Evolutionary conservation across 1,140 invertebrate species (phyloP).

Genomic region (Psix sp.): DNA sequence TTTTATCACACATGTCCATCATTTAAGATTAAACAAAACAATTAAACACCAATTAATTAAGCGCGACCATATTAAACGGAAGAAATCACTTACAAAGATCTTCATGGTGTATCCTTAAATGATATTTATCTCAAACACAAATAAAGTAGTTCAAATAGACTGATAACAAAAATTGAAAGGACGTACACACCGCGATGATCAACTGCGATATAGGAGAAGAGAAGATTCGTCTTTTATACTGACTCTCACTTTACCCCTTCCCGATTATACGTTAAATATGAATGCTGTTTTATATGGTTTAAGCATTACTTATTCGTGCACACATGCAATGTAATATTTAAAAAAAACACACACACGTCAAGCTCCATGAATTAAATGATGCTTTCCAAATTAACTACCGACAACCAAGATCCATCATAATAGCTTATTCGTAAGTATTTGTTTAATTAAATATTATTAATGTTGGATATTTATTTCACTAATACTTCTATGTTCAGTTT

Average conservation of each 20-base stretch:
- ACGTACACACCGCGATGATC: slow-evolving; percentile 64
- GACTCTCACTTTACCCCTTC: slow-evolving; percentile 75
- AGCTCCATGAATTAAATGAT: slow-evolving; percentile 35
- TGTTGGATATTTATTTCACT: too few relatives aligned
- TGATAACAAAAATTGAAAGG: slow-evolving; percentile 55
- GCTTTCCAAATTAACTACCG: slow-evolving; percentile 16
- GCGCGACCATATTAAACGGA: slow-evolving; percentile 17
- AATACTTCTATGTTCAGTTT: too few relatives aligned
- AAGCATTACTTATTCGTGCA: slow-evolving; percentile 59
- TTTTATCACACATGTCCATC: too few relatives aligned
- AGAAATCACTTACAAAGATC: slow-evolving; percentile 63
- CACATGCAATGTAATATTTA: slow-evolving; percentile 42
- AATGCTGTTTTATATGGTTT: slow-evolving; percentile 62
- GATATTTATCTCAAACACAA: slow-evolving; percentile 53
- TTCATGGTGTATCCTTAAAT: slow-evolving; percentile 64
- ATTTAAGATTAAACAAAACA: too few relatives aligned
- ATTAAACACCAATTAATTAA: slow-evolving; percentile 18
- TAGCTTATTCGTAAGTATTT: background rate
- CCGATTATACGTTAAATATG: slow-evolving; percentile 66
- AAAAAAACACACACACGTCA: slow-evolving; percentile 39
- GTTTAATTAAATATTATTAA: too few relatives aligned
- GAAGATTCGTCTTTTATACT: slow-evolving; percentile 77
- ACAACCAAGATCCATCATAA: slow-evolving; percentile 12
- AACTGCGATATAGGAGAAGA: slow-evolving; percentile 71
- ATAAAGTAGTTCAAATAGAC: slow-evolving; percentile 47